Base-by-base conservation (phyloP, 2,113 vertebrate species). In the Romanogobio albipinnatus region DNA sequence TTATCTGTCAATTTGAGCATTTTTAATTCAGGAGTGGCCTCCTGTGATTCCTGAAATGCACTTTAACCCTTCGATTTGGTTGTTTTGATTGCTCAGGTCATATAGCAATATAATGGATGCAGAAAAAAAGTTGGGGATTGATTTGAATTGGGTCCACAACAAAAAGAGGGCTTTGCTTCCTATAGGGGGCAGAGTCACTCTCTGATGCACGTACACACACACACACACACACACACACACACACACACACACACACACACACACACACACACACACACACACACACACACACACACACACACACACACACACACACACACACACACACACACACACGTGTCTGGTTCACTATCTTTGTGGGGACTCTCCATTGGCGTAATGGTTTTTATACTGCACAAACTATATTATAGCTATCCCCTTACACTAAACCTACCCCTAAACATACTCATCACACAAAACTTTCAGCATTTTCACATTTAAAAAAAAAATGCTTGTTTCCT, bases 141-240 rank as follows among this genome's bases (percentile, higher is more conserved):
- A 7, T 36, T 68, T 76, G 9, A 59, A n/a, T 59, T 77, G 43
- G 49, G 4, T 22, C 7, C 76, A 77, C 66, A 77, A 59, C 53
- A 59, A 15, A 61, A 43, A 7, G 29, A 33, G 5, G 7, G 9
- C 4, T 26, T 81, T 45, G 66, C 61, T 89, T 88, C 91, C 92
- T 88, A 90, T 86, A 93, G 90, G 90, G 92, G 92, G 92, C 92
- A 93, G 87, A 91, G 85, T 91, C 86, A 89, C 87, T 83, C 88
- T 89, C 68, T 73, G 51, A 71, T 26, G 43, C n/a, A 56, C 47
- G 7, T 15, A 43, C 29, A 47, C 15, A 59, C 2, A n/a, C 58
- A 22, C 7, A 15, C 3, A 3, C 47, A 3, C 19, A 15, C 56
- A 56, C 53, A 4, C 17, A 22, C 53, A 6, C 53, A 6, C 53